Evolutionary conservation across 2,797 vertebrate genomes (phyloP).

Genomic region (Botia kubotai): DNA sequence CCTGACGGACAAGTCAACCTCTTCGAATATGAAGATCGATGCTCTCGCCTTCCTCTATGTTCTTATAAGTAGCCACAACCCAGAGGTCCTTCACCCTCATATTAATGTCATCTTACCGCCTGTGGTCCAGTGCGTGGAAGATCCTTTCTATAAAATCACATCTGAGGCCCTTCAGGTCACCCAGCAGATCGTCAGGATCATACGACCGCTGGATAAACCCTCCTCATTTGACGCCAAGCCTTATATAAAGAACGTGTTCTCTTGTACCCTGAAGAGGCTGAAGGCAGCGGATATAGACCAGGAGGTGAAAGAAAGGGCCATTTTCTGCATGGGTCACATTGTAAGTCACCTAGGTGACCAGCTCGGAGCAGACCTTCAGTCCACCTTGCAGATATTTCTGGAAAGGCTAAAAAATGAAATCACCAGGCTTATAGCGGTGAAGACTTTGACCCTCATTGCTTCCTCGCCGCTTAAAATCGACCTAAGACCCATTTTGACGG

Average conservation of each 20-base stretch:
- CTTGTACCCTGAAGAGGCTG: slow-evolving; percentile 83
- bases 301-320: slow-evolving; percentile 94
- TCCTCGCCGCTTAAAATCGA: slow-evolving; percentile 84
- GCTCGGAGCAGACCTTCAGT: slow-evolving; percentile 82
- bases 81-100: slow-evolving; percentile 87
- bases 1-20: slow-evolving; percentile 86
- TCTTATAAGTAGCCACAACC: slow-evolving; percentile 86
- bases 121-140: slow-evolving; percentile 86
- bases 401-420: slow-evolving; percentile 94
- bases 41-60: slow-evolving; percentile 87
- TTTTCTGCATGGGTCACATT: slow-evolving; percentile 91
- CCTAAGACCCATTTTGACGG: slow-evolving; percentile 83
- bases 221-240: slow-evolving; percentile 80
- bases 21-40: slow-evolving; percentile 93
- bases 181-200: slow-evolving; percentile 88
- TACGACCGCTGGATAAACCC: slow-evolving; percentile 81
- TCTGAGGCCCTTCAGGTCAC: slow-evolving; percentile 90
- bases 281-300: slow-evolving; percentile 94
- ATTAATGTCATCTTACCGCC: slow-evolving; percentile 84
- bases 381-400: slow-evolving; percentile 85
- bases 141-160: slow-evolving; percentile 92
- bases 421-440: slow-evolving; percentile 88
- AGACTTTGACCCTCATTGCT: slow-evolving; percentile 83
- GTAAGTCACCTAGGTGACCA: slow-evolving; percentile 87
- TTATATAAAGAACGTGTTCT: slow-evolving; percentile 83